Evolutionary conservation across 2,113 vertebrate species (phyloP), one percentile per base, ranked within the genome.

Genomic region (Donacobius atricapilla): DNA sequence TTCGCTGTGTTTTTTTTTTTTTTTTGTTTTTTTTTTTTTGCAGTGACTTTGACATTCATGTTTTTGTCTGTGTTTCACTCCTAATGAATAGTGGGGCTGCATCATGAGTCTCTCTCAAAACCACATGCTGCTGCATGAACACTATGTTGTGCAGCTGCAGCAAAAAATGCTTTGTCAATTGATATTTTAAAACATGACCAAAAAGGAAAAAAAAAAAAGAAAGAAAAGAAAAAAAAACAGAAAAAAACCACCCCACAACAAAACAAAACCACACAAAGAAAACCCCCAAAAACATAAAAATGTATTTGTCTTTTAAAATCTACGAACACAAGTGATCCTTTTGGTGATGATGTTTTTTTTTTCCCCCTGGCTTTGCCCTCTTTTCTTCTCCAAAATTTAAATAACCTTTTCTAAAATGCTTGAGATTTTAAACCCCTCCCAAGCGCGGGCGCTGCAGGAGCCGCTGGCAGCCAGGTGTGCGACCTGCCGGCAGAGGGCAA

Each of bases 401-500:
- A 45, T 51, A 25, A 21, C 3, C 11, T 47, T 10, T 2, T 6
- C 12, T 15, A 7, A 53, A 53, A 21, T 22, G 21, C 7, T 35
- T 15, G 78, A 25, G 9, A 15, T 50, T 47, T 40, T 15, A 15
- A 15, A 13, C n/a, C n/a, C 33, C 6, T 39, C 7, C 27, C 22
- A 13, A 31, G 4, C 13, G 6, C 2, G 1, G 45, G 24, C 1
- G 8, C 40, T 13, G 51, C 37, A 7, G 65, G 45, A 92, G 42
- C 40, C 1, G 10, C 72, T 47, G 3, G 24, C 60, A 64, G 66
- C 45, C 64, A 73, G 92, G 90, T 44, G 66, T 37, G 45, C 8
- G 23, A 66, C 54, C 77, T 77, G 72, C 95, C 94, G 89, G 94
- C 81, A 96, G 96, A 54, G 93, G 96, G 91, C 96, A 89, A 66